Evolutionary conservation across 2,888 invertebrate species (phyloP).

Genomic region (Tholera decimalis): DNA sequence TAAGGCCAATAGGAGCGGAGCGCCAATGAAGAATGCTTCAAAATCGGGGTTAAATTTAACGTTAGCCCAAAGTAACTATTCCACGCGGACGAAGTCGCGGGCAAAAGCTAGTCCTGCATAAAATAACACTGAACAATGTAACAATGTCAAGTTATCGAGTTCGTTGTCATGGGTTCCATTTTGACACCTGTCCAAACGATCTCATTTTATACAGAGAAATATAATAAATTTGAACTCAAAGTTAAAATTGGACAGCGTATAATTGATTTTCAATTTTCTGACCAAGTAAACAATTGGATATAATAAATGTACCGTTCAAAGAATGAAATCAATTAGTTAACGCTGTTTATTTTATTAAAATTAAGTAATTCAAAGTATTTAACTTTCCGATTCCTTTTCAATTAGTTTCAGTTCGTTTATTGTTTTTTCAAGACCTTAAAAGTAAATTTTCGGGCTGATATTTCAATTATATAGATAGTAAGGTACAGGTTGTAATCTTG

Average conservation of each 20-base stretch:
- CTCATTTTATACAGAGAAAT: background rate
- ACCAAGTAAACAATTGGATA: background rate
- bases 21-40: too few relatives aligned
- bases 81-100: too few relatives aligned
- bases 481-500: background rate
- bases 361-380: too few relatives aligned
- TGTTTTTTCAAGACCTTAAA: background rate
- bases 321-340: background rate
- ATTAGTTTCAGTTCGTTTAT: conserved; percentile 4
- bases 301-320: conserved; percentile 1
- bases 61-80: too few relatives aligned
- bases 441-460: background rate
- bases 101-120: too few relatives aligned
- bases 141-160: background rate
- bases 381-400: too few relatives aligned
- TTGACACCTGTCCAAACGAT: background rate
- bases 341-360: background rate
- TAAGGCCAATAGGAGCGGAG: too few relatives aligned
- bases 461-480: background rate
- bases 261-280: background rate
- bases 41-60: too few relatives aligned
- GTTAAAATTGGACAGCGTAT: background rate
- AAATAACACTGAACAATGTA: background rate
- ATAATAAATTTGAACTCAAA: background rate
- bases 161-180: background rate